Conservation (phyloP, 2,113 vertebrate species). For the Rattus norvegicus region GRCr8 NC_086036.1:66696001-66696500, state of each 20-base stretch:
- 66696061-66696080: neutral
- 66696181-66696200: neutral
- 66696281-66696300: neutral
- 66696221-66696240: neutral
- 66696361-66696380: neutral
- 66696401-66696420: no score
- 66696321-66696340: fast-evolving
- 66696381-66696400: neutral
- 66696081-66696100: neutral
- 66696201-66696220: neutral
- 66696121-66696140: neutral
- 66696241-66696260: neutral
- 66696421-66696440: neutral
- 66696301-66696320: neutral
- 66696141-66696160: neutral
- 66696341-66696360: no score
- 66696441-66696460: fast-evolving
- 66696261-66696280: neutral
- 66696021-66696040: no score
- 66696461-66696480: neutral
- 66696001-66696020: neutral
- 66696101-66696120: neutral
- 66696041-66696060: neutral
- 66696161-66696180: fast-evolving
- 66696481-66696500: neutral